phyloP scores from a whole-genome alignment of 2,888 invertebrate genomes.

The Meiosimyza decipiens region DNA sequence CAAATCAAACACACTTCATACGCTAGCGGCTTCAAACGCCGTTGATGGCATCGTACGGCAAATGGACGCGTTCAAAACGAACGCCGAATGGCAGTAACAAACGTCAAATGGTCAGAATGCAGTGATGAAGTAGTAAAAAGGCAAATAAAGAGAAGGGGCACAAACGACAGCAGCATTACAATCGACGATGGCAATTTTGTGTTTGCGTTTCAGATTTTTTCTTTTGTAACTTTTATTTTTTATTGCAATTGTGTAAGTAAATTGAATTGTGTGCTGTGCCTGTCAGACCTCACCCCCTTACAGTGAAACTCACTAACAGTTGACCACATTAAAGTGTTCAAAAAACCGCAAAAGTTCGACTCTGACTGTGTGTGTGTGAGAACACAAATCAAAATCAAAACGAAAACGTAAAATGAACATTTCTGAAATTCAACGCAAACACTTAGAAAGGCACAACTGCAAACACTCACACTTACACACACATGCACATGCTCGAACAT shows the following conservation, averaged over 20 bases:
- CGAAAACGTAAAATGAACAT: slow-evolving; percentile 37
- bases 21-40: slow-evolving; percentile 38
- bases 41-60: background rate
- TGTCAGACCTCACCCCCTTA: background rate
- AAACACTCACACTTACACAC: slow-evolving; percentile 18
- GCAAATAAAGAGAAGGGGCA: background rate
- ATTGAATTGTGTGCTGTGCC: slow-evolving; percentile 35
- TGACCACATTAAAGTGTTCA: slow-evolving; percentile 47
- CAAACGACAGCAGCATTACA: slow-evolving; percentile 12
- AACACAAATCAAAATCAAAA: slow-evolving; percentile 32
- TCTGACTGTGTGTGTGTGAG: slow-evolving; percentile 37
- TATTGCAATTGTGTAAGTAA: slow-evolving; percentile 13
- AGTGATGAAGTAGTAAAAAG: slow-evolving; percentile 11
- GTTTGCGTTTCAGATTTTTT: slow-evolving; percentile 1
- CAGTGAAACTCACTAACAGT: background rate
- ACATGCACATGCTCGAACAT: slow-evolving; percentile 7
- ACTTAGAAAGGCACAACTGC: slow-evolving; percentile 36
- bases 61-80: background rate
- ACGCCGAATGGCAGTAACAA: background rate
- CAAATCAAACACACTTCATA: slow-evolving; percentile 50
- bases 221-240: background rate
- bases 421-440: slow-evolving; percentile 45
- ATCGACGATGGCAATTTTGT: slow-evolving; percentile 27
- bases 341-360: slow-evolving; percentile 48
- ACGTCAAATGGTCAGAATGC: slow-evolving; percentile 28